Evolutionary conservation across 2,888 invertebrate genomes (phyloP), one percentile per base, ranked within the genome.

Genomic region (Lithophane ornitopus): DNA sequence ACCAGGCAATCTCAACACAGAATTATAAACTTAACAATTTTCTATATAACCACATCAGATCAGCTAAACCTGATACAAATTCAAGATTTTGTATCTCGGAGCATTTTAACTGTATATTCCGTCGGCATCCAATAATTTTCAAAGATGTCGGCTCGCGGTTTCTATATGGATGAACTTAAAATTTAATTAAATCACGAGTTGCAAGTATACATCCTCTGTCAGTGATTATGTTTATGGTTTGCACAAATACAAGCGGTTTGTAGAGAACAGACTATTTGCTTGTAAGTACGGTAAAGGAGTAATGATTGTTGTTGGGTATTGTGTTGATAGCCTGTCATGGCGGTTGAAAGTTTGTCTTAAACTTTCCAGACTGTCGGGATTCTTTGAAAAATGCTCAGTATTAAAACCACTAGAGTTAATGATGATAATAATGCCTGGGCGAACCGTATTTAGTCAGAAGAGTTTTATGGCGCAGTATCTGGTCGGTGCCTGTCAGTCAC

Each of bases 111-210:
- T 69, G 16, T 59, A 72, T 73, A 74, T 76, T 76, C 59, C 68
- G 65, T 26, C 66, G 59, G 76, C 59, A 80, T 85, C 75, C 77
- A 85, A 83, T 85, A 86, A 88, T 87, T 86, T 88, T 84, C 81
- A 74, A 84, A 77, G 83, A 76, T 81, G 77, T 81, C 70, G 59
- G 76, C 61, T 68, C 65, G 88, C 59, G 90, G 89, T 89, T 91
- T 90, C 86, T 84, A 63, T 81, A 70, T 78, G 85, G 83, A 79
- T 88, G 86, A 88, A 86, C 88, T 85, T 85, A 85, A 88, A 88
- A 80, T 90, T 91, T 90, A 91, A 91, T 90, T 89, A 89, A 90
- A 88, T 87, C 82, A 85, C 70, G 74, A 87, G 81, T 72, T 78
- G 80, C 77, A 54, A 73, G 39, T 62, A 41, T 41, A 63, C 72